Evolutionary conservation across 2,113 vertebrate genomes (phyloP).

Genomic region (Aldabrachelys gigantea): DNA sequence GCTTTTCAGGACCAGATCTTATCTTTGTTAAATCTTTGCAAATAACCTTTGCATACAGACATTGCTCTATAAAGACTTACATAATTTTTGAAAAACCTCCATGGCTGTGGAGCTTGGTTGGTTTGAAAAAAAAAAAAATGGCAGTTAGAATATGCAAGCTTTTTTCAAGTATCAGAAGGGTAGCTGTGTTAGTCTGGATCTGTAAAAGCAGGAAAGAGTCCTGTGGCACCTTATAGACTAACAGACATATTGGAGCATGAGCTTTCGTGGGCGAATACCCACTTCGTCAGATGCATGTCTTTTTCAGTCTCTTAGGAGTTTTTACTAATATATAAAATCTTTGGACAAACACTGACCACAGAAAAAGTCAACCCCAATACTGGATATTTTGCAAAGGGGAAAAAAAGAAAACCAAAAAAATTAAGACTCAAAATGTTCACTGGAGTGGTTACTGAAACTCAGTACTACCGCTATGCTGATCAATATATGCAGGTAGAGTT

Average conservation of each 20-base stretch:
- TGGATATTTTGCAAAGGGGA: background rate
- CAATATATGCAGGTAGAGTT: background rate
- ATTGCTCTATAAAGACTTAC: background rate
- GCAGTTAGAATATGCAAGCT: background rate
- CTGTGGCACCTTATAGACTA: too few species aligned
- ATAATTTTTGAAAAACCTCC: background rate
- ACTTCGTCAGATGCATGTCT: too few species aligned
- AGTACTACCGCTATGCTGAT: background rate
- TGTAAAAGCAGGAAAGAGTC: too few species aligned
- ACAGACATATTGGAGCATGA: too few species aligned
- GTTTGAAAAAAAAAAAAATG: background rate
- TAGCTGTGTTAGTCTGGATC: too few species aligned
- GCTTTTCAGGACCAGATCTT: background rate
- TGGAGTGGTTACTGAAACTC: background rate
- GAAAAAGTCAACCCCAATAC: background rate
- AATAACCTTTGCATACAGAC: background rate
- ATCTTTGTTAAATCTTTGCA: background rate
- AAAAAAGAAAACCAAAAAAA: background rate
- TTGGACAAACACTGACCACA: background rate
- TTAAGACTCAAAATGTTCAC: background rate
- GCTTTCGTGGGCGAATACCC: too few species aligned
- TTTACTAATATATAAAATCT: background rate
- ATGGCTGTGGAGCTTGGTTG: background rate
- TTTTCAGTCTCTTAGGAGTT: background rate
- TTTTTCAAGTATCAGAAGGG: too few species aligned